Conservation (phyloP, 2,888 invertebrate species). For the Agriopis marginaria region DNA sequence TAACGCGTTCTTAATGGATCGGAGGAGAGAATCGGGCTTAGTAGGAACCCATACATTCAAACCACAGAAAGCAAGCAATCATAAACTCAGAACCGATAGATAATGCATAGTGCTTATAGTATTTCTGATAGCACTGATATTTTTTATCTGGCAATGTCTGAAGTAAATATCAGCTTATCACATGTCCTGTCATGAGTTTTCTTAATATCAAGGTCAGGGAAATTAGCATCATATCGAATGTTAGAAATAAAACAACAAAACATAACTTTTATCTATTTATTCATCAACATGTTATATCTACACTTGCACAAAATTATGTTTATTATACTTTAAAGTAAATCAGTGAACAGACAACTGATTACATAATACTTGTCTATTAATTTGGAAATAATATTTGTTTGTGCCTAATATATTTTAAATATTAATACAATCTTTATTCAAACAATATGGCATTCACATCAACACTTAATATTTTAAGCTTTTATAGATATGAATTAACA, state of each 20-base stretch:
- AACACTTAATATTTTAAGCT: slow-evolving; percentile 68
- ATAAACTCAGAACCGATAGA: background rate
- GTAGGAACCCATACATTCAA: too few relatives aligned
- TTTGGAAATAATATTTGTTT: slow-evolving; percentile 62
- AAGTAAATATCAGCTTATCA: slow-evolving; percentile 41
- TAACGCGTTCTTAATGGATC: too few relatives aligned
- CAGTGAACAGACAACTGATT: slow-evolving; percentile 71
- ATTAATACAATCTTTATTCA: slow-evolving; percentile 36
- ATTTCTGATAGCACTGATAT: slow-evolving; percentile 29
- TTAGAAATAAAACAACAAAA: slow-evolving; percentile 51
- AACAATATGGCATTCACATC: slow-evolving; percentile 67
- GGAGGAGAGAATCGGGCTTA: too few relatives aligned
- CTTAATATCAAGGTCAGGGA: slow-evolving; percentile 38
- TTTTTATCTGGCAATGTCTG: slow-evolving; percentile 37
- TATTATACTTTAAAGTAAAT: slow-evolving; percentile 80
- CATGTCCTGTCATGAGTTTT: slow-evolving; percentile 40
- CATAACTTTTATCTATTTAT: slow-evolving; percentile 82
- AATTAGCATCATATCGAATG: slow-evolving; percentile 25
- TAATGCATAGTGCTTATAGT: slow-evolving; percentile 1
- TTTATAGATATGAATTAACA: slow-evolving; percentile 73
- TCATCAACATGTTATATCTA: slow-evolving; percentile 86
- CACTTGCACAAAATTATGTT: slow-evolving; percentile 83
- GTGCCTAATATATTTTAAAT: slow-evolving; percentile 53
- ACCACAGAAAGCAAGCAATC: too few relatives aligned
- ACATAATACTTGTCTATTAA: slow-evolving; percentile 72